A percentile compares a stretch with the other conserved stretches of the same genome.
Conservation (phyloP, 2,888 invertebrate genomes). For the Nomada fabriciana region DNA sequence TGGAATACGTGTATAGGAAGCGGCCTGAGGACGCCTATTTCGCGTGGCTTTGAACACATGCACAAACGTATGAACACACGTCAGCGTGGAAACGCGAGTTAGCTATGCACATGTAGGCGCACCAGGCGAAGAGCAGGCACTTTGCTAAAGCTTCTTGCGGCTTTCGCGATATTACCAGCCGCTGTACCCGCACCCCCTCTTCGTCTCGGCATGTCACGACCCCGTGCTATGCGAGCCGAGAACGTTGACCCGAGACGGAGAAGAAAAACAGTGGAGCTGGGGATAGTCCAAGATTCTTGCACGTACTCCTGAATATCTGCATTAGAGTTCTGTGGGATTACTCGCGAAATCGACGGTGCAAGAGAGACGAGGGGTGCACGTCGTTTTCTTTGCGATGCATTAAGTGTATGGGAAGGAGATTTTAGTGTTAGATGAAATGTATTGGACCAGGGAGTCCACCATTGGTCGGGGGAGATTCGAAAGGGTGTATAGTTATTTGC, state of each 20-base stretch:
- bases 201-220: slow-evolving; percentile 51
- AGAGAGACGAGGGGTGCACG: neutral
- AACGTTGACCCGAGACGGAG: slow-evolving; percentile 31
- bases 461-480: neutral
- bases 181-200: slow-evolving; percentile 51
- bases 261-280: slow-evolving; percentile 20
- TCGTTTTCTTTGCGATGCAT: neutral
- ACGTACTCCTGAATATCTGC: neutral
- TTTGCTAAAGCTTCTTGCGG: slow-evolving; percentile 73
- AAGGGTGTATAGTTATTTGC: neutral
- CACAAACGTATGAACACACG: neutral
- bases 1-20: slow-evolving; percentile 35
- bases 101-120: slow-evolving; percentile 21
- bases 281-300: slow-evolving; percentile 29
- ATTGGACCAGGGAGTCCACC: neutral
- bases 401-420: neutral
- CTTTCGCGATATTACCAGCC: slow-evolving; percentile 68
- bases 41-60: slow-evolving; percentile 14
- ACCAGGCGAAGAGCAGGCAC: slow-evolving; percentile 53
- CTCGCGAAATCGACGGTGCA: slow-evolving; percentile 4
- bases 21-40: slow-evolving; percentile 59
- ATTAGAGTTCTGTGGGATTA: neutral
- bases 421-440: neutral
- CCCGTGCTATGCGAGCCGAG: slow-evolving; percentile 19
- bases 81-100: slow-evolving; percentile 23